phyloP scores from a whole-genome alignment of 2,888 invertebrate genomes.

The Mesorhabditis spiculigera region DNA sequence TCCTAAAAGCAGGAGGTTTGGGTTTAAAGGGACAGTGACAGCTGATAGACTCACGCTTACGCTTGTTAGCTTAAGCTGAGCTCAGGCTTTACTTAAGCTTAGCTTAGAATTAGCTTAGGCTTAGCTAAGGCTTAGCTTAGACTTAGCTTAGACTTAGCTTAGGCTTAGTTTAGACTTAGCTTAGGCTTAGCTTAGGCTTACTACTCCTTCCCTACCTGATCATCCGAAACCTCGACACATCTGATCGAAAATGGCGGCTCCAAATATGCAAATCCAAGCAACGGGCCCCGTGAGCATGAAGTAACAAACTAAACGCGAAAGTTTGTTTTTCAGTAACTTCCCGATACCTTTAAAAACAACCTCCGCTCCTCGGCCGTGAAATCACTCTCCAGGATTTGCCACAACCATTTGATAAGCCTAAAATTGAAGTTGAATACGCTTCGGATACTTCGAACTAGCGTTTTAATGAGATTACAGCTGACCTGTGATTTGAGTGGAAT shows the following conservation, averaged over 20 bases:
- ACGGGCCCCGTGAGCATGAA: constrained; percentile 90
- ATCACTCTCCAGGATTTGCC: constrained; percentile 94
- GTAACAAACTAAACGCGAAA: constrained; percentile 80
- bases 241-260: constrained; percentile 94
- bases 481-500: constrained; percentile 90
- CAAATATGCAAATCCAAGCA: constrained; percentile 91
- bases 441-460: too few species aligned
- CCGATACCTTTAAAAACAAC: constrained; percentile 81
- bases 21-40: not conserved
- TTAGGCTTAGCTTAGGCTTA: too few species aligned
- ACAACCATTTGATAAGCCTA: constrained; percentile 90
- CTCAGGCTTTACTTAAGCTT: too few species aligned
- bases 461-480: too few species aligned
- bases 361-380: constrained; percentile 86
- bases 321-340: not conserved
- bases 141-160: too few species aligned
- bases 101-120: too few species aligned
- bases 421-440: too few species aligned
- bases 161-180: not conserved
- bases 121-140: too few species aligned
- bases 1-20: constrained; percentile 58
- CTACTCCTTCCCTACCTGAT: constrained; percentile 63
- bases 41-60: too few species aligned
- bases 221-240: constrained; percentile 97
- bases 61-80: too few species aligned